phyloP scores from a whole-genome alignment of 1,140 invertebrate species.

The Vanessa tameamea region DNA sequence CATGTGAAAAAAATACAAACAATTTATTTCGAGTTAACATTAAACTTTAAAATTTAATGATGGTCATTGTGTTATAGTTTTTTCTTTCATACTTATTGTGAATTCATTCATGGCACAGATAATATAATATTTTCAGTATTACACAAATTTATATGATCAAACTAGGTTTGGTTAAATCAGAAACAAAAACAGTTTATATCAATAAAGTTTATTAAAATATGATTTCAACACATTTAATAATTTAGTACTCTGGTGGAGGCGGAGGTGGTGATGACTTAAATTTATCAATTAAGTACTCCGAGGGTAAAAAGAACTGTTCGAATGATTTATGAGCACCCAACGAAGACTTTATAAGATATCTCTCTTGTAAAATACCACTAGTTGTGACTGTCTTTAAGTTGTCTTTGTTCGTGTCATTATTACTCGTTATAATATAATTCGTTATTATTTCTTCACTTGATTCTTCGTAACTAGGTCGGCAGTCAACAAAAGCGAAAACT shows the following conservation, averaged over 20 bases:
- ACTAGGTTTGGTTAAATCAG: neutral
- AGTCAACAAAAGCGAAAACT: neutral
- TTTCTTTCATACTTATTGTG: no score
- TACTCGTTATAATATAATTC: neutral
- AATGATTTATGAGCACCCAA: neutral
- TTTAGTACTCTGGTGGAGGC: conserved; percentile 11
- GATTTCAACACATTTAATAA: no score
- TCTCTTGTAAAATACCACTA: conserved; percentile 1
- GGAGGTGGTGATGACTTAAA: conserved; percentile 3
- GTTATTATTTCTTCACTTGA: neutral
- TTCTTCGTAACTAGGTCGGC: conserved; percentile 13
- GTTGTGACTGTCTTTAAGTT: neutral
- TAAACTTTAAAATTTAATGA: no score
- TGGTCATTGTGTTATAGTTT: no score
- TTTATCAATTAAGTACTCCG: conserved; percentile 12
- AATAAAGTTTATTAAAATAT: neutral
- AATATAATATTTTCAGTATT: neutral
- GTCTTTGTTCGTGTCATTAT: neutral
- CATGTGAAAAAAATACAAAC: no score
- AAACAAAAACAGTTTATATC: neutral
- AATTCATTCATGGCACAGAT: no score
- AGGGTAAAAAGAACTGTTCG: conserved; percentile 10
- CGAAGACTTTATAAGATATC: neutral
- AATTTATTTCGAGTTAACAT: no score
- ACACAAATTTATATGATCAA: neutral